Evolutionary conservation across 2,888 invertebrate species (phyloP).

Genomic region (Acrobeloides nanus): DNA sequence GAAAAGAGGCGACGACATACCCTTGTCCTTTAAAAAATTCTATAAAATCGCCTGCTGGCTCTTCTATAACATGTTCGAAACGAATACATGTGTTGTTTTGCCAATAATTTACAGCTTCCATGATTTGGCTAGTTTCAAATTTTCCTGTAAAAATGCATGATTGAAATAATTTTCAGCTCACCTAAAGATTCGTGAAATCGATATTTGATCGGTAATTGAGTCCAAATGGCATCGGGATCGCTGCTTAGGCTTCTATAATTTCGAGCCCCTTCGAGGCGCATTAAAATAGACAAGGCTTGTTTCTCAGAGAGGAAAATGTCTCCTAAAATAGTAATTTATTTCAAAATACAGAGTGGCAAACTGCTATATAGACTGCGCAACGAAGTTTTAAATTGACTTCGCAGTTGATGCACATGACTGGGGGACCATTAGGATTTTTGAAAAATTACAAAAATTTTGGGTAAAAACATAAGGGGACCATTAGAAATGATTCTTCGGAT

Average conservation of each 20-base stretch:
- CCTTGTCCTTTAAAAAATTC: constrained; percentile 52
- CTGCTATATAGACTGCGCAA: too few species aligned
- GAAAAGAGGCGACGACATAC: constrained; percentile 9
- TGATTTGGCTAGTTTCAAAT: constrained; percentile 45
- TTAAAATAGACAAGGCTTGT: constrained; percentile 43
- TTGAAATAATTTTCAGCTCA: constrained; percentile 5
- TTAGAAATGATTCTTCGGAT: too few species aligned
- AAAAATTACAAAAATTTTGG: too few species aligned
- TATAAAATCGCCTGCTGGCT: constrained; percentile 38
- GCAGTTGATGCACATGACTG: too few species aligned
- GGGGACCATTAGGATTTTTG: too few species aligned
- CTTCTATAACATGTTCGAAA: constrained; percentile 37
- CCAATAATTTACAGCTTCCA: constrained; percentile 46
- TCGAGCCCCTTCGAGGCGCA: constrained; percentile 16
- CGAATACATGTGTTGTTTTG: constrained; percentile 44
- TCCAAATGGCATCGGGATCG: constrained; percentile 44
- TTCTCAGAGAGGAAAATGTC: constrained; percentile 44
- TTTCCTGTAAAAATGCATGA: constrained; percentile 26
- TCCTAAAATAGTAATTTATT: constrained; percentile 24
- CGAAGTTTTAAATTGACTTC: too few species aligned
- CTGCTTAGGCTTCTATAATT: constrained; percentile 31
- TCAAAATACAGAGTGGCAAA: too few species aligned
- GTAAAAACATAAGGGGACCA: too few species aligned
- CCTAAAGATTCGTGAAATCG: constrained; percentile 47
- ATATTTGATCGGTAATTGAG: constrained; percentile 38